Percentiles rank a stretch among this genome's conserved stretches.
Conservation (phyloP, 2,113 vertebrate genomes). For the Aspidoscelis tigris region DNA sequence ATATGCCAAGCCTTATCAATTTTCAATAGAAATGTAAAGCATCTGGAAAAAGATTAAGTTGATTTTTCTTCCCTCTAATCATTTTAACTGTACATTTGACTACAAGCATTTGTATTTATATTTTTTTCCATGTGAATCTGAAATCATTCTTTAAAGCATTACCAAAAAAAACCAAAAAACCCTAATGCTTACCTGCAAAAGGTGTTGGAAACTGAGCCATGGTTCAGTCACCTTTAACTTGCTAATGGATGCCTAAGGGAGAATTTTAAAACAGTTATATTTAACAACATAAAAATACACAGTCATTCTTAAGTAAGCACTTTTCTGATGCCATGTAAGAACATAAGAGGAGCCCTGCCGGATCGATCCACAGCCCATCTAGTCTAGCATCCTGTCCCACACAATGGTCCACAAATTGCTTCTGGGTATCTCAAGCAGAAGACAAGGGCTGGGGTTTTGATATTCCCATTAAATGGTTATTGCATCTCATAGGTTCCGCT, state of each 20-base stretch:
- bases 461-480: no score
- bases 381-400: no score
- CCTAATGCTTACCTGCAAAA: conserved; percentile 90
- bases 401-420: no score
- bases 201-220: conserved; percentile 98
- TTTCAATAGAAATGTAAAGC: not conserved
- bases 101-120: not conserved
- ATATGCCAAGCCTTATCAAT: not conserved
- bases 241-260: conserved; percentile 67
- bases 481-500: no score
- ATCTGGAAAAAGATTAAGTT: not conserved
- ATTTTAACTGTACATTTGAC: not conserved
- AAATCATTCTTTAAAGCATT: conserved; percentile 3
- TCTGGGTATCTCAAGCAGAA: no score
- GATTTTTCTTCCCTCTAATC: not conserved
- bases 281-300: not conserved
- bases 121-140: not conserved
- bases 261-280: conserved; percentile 37
- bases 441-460: no score
- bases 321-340: not conserved
- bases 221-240: conserved; percentile 83
- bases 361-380: no score
- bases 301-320: not conserved
- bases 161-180: not conserved
- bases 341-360: no score